Evolutionary conservation across 2,797 vertebrate species (phyloP), one percentile per base, ranked within the genome.

Genomic region (Mormyrus proboscirostris): DNA sequence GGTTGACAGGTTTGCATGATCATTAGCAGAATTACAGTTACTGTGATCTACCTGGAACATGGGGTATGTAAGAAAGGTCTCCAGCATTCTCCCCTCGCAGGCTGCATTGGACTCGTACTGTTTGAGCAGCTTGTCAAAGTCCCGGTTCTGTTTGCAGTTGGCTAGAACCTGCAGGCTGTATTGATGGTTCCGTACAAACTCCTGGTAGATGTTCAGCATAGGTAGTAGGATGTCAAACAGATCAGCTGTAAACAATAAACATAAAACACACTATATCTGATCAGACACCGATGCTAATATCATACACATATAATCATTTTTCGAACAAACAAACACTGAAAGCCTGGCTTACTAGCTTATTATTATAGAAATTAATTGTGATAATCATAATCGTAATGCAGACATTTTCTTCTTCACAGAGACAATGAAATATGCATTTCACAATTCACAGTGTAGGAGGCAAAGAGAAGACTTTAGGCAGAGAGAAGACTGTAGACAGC

Each of bases 121-220:
- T 94, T 99, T 99, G 90, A 99, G 95, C 91, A 99, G 96, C 94
- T 99, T 99, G 96, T 99, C 99, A 92, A 99, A 99, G 95, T 99
- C 99, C 93, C 99, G 95, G 95, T 99, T 99, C 96, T 99, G 99
- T 92, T 99, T 99, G 92, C 99, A 99, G 95, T 99, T 99, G 93
- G 99, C 98, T 89, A 99, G 95, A 79, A 99, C 98, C 95, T 99
- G 98, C 88, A 99, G 97, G 94, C 99, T 99, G 92, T 99, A 99
- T 90, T 99, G 98, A 93, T 99, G 98, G 94, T 99, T 99, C 88
- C 99, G 96, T 91, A 99, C 98, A 97, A 99, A 99, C 95, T 99
- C 99, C 96, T 99, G 99, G 92, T 99, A 99, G 95, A 99, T 99
- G 94, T 99, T 99, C 94, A 99, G 96, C 99, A 99, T 99, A 5